These are phyloP conservation scores for Tryphoninae sp. DNA, from an alignment of 2,888 invertebrate species.

Conservation along the genomic window DNA sequence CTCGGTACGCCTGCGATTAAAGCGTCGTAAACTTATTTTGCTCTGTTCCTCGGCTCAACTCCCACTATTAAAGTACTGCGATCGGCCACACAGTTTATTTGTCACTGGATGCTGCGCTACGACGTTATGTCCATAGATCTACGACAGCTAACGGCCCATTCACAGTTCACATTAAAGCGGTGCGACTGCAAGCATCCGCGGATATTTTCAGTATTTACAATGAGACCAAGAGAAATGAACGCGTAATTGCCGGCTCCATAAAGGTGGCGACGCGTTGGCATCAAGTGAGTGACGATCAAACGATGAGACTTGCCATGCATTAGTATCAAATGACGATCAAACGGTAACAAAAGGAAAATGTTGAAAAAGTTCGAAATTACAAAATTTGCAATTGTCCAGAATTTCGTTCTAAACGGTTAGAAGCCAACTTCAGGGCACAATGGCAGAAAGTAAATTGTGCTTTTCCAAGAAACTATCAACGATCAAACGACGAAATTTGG, in stretches of 20 bases:
- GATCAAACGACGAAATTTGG: too few relatives aligned
- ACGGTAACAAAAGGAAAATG: too few relatives aligned
- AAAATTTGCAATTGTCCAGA: too few relatives aligned
- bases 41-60: neutral
- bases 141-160: neutral
- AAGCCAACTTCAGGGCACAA: too few relatives aligned
- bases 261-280: too few relatives aligned
- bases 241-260: neutral
- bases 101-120: slow-evolving; percentile 13
- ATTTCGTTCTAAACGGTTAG: too few relatives aligned
- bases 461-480: too few relatives aligned
- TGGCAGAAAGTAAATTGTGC: too few relatives aligned
- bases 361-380: too few relatives aligned
- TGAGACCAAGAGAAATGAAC: neutral
- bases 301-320: too few relatives aligned
- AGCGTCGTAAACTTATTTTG: neutral
- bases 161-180: neutral
- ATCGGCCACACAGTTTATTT: neutral
- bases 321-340: too few relatives aligned
- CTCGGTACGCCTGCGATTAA: neutral
- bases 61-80: neutral
- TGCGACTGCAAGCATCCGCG: neutral
- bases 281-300: too few relatives aligned
- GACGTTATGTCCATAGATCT: neutral
- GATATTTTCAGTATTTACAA: neutral